Evolutionary conservation across 2,888 invertebrate species (phyloP), one percentile per base, ranked within the genome.

Genomic region (Saturnia pavonia): DNA sequence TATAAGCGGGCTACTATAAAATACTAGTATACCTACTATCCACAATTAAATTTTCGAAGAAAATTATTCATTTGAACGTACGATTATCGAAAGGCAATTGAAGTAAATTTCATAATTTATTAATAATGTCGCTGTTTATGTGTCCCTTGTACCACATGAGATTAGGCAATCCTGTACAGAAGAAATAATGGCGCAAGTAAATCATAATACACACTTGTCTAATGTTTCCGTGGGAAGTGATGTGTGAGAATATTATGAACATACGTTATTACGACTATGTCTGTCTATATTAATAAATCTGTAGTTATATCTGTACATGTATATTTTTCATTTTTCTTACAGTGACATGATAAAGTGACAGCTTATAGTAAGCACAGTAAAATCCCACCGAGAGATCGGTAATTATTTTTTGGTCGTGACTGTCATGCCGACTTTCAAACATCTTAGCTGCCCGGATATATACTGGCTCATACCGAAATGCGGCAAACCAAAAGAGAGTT

Each of bases 201-300:
- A 86, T 84, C 85, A 82, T 85, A 84, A 80, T 60, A 60, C 27
- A 60, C 57, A 77, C 74, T 78, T 77, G 74, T 27, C 76, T 80
- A 78, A 80, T 78, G 79, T 85, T 85, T 82, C 80, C 84, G 85
- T 86, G 87, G 82, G 85, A 87, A 88, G 79, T 76, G 68, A 75
- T 69, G 75, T 82, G 82, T 84, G 86, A 79, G 84, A 85, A 86
- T 77, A 75, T 19, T 19, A 65, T 65, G 11, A n/a, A 16, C n/a
- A 65, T 40, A n/a, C 7, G 40, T 65, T 40, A 40, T 34, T 65
- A 65, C n/a, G 11, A 65, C 4, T 34, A 8, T 40, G n/a, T 34
- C 63, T 63, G 14, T n/a, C 34, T 34, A 34, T 6, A 6, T 34
- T 34, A 34, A 34, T 34, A 2, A 34, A 34, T 34, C 34, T 34